Conservation (phyloP, 2,888 invertebrate species). For the Drosophila austrosaltans region DNA sequence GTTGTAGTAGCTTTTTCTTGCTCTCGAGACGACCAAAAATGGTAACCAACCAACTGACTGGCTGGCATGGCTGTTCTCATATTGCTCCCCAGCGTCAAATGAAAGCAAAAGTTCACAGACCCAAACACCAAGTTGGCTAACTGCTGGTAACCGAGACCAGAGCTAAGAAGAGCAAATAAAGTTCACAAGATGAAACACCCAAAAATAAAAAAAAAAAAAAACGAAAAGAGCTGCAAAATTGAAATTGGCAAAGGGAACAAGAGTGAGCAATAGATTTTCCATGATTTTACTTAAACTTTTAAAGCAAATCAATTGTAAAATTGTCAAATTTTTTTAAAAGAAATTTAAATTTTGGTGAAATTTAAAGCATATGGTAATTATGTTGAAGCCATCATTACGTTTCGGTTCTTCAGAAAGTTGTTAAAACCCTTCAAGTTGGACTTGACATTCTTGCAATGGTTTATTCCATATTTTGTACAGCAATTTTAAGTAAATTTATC, state of each 20-base stretch:
- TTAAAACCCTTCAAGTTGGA: too few relatives aligned
- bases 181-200: conserved; percentile 43
- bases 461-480: too few relatives aligned
- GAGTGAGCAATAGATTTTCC: conserved; percentile 5
- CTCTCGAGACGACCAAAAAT: conserved; percentile 43
- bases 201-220: conserved; percentile 9
- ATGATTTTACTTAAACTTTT: conserved; percentile 5
- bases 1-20: conserved; percentile 56
- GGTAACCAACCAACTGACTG: conserved; percentile 54
- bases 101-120: conserved; percentile 80
- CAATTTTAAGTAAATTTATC: too few relatives aligned
- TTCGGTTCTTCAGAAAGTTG: too few relatives aligned
- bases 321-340: too few relatives aligned
- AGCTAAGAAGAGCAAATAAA: conserved; percentile 46
- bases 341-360: too few relatives aligned
- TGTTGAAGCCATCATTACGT: too few relatives aligned
- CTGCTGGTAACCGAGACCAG: conserved; percentile 8
- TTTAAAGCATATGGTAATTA: too few relatives aligned
- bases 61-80: conserved; percentile 47
- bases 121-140: conserved; percentile 21
- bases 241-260: conserved; percentile 1
- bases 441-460: too few relatives aligned
- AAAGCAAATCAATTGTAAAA: neutral
- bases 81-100: conserved; percentile 73
- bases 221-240: neutral